Percentiles rank a stretch among this genome's conserved stretches.
Evolutionary conservation across 2,888 invertebrate genomes (phyloP).

Genomic region (Amphipoea lucens): DNA sequence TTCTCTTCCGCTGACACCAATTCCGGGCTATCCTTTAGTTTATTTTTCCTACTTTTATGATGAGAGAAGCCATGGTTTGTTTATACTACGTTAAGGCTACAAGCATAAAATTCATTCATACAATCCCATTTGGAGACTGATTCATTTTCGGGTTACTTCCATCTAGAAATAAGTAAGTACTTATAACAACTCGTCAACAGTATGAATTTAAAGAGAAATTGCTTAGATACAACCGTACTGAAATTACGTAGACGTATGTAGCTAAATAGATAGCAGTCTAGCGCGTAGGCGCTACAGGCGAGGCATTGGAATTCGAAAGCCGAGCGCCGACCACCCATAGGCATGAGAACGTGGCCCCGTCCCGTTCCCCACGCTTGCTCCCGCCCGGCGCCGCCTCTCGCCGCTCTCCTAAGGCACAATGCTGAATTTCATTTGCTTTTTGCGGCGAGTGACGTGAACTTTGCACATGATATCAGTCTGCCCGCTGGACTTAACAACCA

Average conservation of each 20-base stretch:
- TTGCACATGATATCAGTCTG: conserved; percentile 69
- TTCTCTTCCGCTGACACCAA: conserved; percentile 86
- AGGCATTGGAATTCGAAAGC: conserved; percentile 90
- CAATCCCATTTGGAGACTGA: conserved; percentile 48
- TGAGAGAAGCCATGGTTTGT: conserved; percentile 80
- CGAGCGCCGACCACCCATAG: conserved; percentile 90
- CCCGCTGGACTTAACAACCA: conserved; percentile 54
- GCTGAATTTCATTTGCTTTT: conserved; percentile 89
- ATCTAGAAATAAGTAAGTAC: conserved; percentile 7
- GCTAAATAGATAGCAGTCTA: conserved; percentile 78
- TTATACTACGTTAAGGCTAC: conserved; percentile 72
- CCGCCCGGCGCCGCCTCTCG: conserved; percentile 87
- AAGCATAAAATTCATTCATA: conserved; percentile 81
- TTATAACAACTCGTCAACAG: conserved; percentile 1
- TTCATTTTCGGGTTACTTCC: conserved; percentile 22
- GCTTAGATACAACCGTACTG: conserved; percentile 50
- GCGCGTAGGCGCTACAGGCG: conserved; percentile 88
- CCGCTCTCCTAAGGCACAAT: conserved; percentile 86
- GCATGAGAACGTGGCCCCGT: conserved; percentile 88
- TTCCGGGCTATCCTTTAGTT: conserved; percentile 86
- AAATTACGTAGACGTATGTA: conserved; percentile 67
- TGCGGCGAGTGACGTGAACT: conserved; percentile 76
- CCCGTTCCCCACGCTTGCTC: conserved; percentile 87
- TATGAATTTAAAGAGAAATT: conserved; percentile 47
- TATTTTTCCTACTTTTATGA: conserved; percentile 86